Evolutionary conservation across 1,140 invertebrate genomes (phyloP).

Genomic region (Luehdorfia chinensis): DNA sequence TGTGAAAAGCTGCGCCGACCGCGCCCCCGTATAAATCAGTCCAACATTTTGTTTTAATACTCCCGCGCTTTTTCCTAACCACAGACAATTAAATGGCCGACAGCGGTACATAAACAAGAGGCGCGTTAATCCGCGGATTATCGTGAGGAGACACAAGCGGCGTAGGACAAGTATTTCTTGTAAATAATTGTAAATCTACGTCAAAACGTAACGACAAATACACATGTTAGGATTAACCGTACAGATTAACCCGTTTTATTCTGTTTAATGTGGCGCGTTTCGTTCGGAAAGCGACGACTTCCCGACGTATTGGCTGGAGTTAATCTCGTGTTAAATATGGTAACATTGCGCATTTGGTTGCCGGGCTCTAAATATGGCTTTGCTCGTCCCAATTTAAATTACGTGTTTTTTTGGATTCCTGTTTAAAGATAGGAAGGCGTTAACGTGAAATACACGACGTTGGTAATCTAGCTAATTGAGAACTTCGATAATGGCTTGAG

Average conservation of each 20-base stretch:
- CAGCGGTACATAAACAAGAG: slow-evolving; percentile 58
- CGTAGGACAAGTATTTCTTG: slow-evolving; percentile 43
- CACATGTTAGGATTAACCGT: slow-evolving; percentile 65
- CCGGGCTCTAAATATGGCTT: slow-evolving; percentile 55
- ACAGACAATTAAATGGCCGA: slow-evolving; percentile 57
- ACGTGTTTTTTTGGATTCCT: slow-evolving; percentile 23
- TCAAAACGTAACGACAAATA: slow-evolving; percentile 70
- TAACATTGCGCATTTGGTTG: slow-evolving; percentile 33
- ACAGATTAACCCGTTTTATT: slow-evolving; percentile 59
- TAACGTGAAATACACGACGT: not conserved
- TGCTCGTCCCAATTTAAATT: slow-evolving; percentile 31
- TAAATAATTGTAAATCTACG: slow-evolving; percentile 76
- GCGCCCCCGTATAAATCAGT: slow-evolving; percentile 48
- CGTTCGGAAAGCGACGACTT: slow-evolving; percentile 54
- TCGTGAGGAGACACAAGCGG: slow-evolving; percentile 51
- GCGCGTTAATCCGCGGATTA: slow-evolving; percentile 58
- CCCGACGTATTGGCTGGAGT: slow-evolving; percentile 41
- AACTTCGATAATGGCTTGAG: too few relatives aligned
- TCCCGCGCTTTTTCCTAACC: slow-evolving; percentile 48
- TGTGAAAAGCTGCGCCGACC: slow-evolving; percentile 53
- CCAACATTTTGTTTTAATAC: slow-evolving; percentile 47
- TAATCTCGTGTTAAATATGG: slow-evolving; percentile 63
- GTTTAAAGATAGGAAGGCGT: not conserved
- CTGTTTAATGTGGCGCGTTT: slow-evolving; percentile 53
- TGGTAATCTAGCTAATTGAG: not conserved